A percentile compares a stretch with the other conserved stretches of the same genome.
These are phyloP conservation scores for Drosophila gaucha DNA, from an alignment of 2,888 invertebrate species.

Conservation along the genomic window DNA sequence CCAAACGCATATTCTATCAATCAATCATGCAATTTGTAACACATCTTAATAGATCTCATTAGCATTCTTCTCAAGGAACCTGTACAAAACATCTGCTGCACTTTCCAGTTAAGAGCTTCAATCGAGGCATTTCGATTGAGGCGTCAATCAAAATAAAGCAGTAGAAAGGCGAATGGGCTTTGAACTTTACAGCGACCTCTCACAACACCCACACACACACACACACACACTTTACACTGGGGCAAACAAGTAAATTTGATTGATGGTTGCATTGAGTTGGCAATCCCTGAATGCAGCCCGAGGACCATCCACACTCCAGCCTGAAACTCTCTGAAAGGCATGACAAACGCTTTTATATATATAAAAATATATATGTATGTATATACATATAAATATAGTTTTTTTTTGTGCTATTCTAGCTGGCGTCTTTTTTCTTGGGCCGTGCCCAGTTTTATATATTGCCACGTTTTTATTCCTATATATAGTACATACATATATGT, in stretches of 20 bases:
- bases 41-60: constrained; percentile 39
- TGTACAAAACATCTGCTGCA: too few relatives aligned
- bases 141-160: constrained; percentile 58
- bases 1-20: constrained; percentile 17
- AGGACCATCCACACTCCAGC: constrained; percentile 34
- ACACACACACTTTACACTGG: constrained; percentile 28
- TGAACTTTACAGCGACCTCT: constrained; percentile 49
- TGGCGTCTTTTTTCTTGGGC: constrained; percentile 20
- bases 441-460: constrained; percentile 37
- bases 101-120: constrained; percentile 39
- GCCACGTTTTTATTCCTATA: constrained; percentile 3
- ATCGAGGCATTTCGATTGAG: constrained; percentile 46
- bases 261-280: constrained; percentile 74
- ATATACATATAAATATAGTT: constrained; percentile 1
- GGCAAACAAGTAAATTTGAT: constrained; percentile 58
- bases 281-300: constrained; percentile 57
- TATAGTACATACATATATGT: constrained; percentile 3
- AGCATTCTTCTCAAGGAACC: constrained; percentile 30
- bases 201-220: constrained; percentile 18
- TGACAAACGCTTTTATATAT: constrained; percentile 57
- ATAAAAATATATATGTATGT: background rate
- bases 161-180: constrained; percentile 13
- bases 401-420: constrained; percentile 10
- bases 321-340: constrained; percentile 54
- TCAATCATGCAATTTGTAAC: constrained; percentile 35